Conservation (phyloP, 2,113 vertebrate species). For the Hystrix brachyura region DNA sequence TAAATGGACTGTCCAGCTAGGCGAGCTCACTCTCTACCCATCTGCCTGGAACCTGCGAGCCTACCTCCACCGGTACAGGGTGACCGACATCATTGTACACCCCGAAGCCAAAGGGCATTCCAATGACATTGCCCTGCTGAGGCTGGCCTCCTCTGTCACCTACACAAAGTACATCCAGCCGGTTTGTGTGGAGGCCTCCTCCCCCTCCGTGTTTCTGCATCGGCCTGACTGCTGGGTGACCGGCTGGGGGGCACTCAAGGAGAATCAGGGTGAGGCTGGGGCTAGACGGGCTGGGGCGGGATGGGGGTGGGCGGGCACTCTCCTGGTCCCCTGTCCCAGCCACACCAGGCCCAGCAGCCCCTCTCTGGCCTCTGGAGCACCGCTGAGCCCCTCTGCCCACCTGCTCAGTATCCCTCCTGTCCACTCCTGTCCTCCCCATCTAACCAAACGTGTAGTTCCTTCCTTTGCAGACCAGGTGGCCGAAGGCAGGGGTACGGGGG, state of each 20-base stretch:
- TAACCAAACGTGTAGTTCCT: neutral
- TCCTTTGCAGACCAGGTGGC: neutral
- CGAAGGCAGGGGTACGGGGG: neutral
- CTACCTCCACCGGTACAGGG: neutral
- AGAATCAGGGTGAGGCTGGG: neutral
- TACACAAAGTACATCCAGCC: constrained; percentile 62
- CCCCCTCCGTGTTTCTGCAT: neutral
- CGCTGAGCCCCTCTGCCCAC: neutral
- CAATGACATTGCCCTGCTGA: constrained; percentile 64
- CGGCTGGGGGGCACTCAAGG: constrained; percentile 49
- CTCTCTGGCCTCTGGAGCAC: neutral
- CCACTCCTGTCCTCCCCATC: neutral
- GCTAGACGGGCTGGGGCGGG: neutral
- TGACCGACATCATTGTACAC: constrained; percentile 5
- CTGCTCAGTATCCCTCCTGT: too few relatives aligned
- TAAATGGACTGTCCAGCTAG: constrained; percentile 26
- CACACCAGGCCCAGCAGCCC: neutral
- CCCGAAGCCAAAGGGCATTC: rapidly evolving
- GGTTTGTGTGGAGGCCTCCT: constrained; percentile 49
- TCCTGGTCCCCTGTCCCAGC: too few relatives aligned
- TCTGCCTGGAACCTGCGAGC: neutral
- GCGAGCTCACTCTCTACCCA: neutral
- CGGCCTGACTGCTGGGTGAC: constrained; percentile 75
- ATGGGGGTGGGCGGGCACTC: neutral
- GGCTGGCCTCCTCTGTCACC: constrained; percentile 50